Evolutionary conservation across 2,797 vertebrate genomes (phyloP).

Genomic region (Acomys russatus): DNA sequence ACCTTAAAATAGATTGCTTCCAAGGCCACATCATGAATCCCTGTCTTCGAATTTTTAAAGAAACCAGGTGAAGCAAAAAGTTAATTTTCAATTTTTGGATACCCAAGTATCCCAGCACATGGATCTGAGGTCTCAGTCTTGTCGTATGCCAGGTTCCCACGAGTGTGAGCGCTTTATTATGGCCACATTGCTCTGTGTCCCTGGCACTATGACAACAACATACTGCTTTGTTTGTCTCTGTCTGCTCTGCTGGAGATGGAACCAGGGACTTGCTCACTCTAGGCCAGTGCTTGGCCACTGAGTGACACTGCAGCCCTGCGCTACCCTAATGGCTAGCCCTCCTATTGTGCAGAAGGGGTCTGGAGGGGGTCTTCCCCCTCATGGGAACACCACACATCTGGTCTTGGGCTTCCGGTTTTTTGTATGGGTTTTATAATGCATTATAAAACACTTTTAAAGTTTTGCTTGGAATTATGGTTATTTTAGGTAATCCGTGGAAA

Average conservation of each 20-base stretch:
- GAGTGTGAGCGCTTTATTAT: too few relatives aligned
- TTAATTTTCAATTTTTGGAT: background rate
- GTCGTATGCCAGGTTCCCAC: background rate
- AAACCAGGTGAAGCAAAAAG: background rate
- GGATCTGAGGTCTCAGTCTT: background rate
- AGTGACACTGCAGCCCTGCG: background rate
- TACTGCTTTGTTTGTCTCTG: background rate
- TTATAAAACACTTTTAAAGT: background rate
- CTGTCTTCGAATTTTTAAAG: background rate
- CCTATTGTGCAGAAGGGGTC: background rate
- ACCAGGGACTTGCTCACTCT: background rate
- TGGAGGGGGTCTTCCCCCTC: background rate
- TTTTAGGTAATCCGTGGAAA: background rate
- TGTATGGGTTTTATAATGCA: background rate
- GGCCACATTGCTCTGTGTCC: background rate
- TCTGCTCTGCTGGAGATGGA: background rate
- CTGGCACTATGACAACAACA: background rate
- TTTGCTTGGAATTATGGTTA: background rate
- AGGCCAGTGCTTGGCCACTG: background rate
- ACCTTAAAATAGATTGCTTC: background rate
- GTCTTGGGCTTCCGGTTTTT: background rate
- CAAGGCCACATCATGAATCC: background rate
- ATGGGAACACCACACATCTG: background rate
- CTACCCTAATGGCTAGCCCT: background rate
- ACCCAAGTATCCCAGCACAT: background rate